A percentile compares a stretch with the other conserved stretches of the same genome.
These are phyloP conservation scores for Strigamia crassipes DNA, from an alignment of 2,888 invertebrate species.

Conservation along the genomic window DNA sequence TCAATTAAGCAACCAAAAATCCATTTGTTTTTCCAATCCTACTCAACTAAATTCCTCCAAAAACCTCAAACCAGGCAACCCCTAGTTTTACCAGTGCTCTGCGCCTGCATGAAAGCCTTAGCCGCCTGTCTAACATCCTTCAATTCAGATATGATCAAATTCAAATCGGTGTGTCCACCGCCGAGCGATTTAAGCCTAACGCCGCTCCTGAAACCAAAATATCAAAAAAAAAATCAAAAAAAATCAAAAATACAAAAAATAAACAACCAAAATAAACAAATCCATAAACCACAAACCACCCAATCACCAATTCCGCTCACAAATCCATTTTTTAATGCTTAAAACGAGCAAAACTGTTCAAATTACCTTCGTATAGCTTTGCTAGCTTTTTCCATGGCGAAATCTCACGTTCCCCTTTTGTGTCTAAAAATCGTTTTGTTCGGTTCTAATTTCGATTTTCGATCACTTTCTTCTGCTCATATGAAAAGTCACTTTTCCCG, in stretches of 20 bases:
- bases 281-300: not conserved
- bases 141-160: constrained; percentile 62
- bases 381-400: constrained; percentile 47
- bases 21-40: too few species aligned
- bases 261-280: not conserved
- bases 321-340: too few species aligned
- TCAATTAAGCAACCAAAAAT: too few species aligned
- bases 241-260: not conserved
- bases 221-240: not conserved
- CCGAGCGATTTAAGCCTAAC: constrained; percentile 60
- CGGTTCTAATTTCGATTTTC: not conserved
- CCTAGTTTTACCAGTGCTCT: constrained; percentile 57
- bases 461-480: not conserved
- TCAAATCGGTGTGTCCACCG: constrained; percentile 61
- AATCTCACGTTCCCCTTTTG: constrained; percentile 1
- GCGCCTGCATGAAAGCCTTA: constrained; percentile 61
- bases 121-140: constrained; percentile 60
- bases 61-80: too few species aligned
- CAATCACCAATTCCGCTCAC: not conserved
- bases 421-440: not conserved
- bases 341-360: not conserved
- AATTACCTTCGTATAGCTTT: constrained; percentile 48
- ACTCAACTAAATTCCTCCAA: too few species aligned
- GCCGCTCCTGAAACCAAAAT: constrained; percentile 58
- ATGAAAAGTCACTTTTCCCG: not conserved